phyloP scores from a whole-genome alignment of 1,140 invertebrate species.

The Drosophila kurseongensis region DNA sequence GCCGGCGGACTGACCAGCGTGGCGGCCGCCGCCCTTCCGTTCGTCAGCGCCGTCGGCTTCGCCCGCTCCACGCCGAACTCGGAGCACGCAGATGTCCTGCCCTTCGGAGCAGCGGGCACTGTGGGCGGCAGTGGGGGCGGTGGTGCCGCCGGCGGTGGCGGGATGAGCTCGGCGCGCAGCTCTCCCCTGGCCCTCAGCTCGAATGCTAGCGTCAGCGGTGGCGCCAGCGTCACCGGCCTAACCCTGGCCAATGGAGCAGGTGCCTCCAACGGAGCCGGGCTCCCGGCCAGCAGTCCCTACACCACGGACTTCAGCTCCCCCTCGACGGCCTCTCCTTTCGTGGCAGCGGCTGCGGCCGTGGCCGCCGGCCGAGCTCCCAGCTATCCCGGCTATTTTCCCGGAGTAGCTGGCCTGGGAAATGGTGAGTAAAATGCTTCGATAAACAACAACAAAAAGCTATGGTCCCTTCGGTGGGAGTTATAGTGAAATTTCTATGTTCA shows the following conservation, averaged over 20 bases:
- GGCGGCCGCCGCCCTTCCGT: conserved; percentile 72
- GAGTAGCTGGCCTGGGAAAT: conserved; percentile 74
- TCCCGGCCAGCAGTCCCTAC: conserved; percentile 78
- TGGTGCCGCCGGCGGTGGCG: conserved; percentile 50
- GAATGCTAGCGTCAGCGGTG: conserved; percentile 76
- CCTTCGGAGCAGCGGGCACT: conserved; percentile 56
- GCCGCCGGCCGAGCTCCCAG: conserved; percentile 74
- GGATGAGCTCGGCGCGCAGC: conserved; percentile 79
- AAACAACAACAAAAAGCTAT: neutral
- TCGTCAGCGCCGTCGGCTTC: conserved; percentile 75
- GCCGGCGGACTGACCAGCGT: conserved; percentile 70
- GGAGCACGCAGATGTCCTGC: conserved; percentile 69
- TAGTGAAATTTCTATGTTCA: too few relatives aligned
- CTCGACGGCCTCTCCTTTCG: conserved; percentile 74
- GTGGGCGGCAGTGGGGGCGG: conserved; percentile 61
- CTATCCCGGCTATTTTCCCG: conserved; percentile 80
- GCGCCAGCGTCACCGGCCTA: conserved; percentile 64
- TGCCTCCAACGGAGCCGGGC: conserved; percentile 73
- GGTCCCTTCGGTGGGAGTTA: too few relatives aligned
- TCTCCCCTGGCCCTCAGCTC: conserved; percentile 81
- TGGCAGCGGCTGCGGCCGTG: conserved; percentile 75
- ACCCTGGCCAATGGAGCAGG: conserved; percentile 72
- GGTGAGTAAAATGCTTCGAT: conserved; percentile 52
- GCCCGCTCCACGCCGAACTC: conserved; percentile 82
- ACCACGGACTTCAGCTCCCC: conserved; percentile 81